phyloP scores from a whole-genome alignment of 1,140 invertebrate genomes.

The Halotydeus destructor region DNA sequence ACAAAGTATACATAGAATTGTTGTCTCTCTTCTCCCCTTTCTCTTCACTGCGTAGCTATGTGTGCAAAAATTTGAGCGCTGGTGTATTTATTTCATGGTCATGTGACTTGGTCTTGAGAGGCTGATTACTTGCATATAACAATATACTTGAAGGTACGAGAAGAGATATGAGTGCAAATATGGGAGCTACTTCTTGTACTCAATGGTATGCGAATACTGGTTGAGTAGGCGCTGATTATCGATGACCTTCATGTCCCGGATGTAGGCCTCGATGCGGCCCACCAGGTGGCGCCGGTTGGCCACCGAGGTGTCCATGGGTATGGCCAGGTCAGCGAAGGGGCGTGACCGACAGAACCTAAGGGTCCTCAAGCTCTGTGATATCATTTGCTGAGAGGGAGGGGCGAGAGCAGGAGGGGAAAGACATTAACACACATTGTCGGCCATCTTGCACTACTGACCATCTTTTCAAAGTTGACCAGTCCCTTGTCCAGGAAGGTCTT shows the following conservation, averaged over 20 bases:
- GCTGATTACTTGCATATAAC: too few relatives aligned
- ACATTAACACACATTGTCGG: background rate
- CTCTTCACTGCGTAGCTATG: too few relatives aligned
- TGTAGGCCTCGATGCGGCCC: constrained; percentile 11
- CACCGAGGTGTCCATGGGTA: background rate
- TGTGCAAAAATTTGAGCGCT: too few relatives aligned
- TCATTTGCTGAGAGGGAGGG: constrained; percentile 3
- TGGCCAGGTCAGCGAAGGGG: constrained; percentile 4
- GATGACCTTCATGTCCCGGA: constrained; percentile 26
- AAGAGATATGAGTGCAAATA: too few relatives aligned
- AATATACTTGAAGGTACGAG: too few relatives aligned
- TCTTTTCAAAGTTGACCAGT: constrained; percentile 73
- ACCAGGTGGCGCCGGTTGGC: constrained; percentile 7
- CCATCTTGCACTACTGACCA: constrained; percentile 28
- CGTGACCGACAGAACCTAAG: constrained; percentile 16
- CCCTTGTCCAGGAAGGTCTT: constrained; percentile 54
- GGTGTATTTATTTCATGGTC: too few relatives aligned
- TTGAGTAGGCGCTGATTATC: constrained; percentile 33
- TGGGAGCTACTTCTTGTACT: too few relatives aligned
- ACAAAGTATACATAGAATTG: too few relatives aligned
- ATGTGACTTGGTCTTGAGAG: too few relatives aligned
- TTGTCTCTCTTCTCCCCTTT: too few relatives aligned
- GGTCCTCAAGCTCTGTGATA: constrained; percentile 2
- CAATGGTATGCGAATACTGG: constrained; percentile 31
- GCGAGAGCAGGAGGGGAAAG: background rate